Conservation (phyloP, 2,797 vertebrate genomes). For the Aldrovandia affinis region DNA sequence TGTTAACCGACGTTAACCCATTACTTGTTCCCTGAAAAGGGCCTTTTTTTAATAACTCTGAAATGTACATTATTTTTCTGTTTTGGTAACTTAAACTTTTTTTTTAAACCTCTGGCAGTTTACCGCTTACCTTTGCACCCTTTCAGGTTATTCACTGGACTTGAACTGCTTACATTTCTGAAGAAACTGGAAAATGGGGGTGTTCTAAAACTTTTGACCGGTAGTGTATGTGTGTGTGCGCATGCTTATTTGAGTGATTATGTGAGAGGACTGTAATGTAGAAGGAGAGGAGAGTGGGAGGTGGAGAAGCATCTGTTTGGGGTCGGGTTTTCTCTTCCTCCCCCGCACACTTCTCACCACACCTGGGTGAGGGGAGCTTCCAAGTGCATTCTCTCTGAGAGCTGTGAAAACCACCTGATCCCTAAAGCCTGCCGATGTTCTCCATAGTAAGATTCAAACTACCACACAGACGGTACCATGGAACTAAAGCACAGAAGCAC, state of each 20-base stretch:
- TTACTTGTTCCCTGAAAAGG: no score
- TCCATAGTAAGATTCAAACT: background rate
- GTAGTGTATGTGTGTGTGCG: no score
- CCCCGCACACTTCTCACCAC: background rate
- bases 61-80: no score
- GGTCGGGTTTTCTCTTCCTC: background rate
- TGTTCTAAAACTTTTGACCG: no score
- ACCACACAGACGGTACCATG: background rate
- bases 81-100: no score
- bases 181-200: no score
- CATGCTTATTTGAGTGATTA: background rate
- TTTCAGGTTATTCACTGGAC: no score
- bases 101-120: no score
- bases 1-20: no score
- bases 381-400: background rate
- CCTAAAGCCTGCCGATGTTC: background rate
- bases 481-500: background rate
- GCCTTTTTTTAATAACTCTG: no score
- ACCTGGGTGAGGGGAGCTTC: background rate
- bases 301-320: constrained; percentile 4
- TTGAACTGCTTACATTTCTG: no score
- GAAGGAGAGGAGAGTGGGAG: background rate
- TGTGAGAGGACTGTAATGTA: background rate
- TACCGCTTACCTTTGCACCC: no score
- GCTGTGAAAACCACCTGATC: background rate